Evolutionary conservation across 2,797 vertebrate species (phyloP).

Genomic region (Chiroxiphia lanceolata): DNA sequence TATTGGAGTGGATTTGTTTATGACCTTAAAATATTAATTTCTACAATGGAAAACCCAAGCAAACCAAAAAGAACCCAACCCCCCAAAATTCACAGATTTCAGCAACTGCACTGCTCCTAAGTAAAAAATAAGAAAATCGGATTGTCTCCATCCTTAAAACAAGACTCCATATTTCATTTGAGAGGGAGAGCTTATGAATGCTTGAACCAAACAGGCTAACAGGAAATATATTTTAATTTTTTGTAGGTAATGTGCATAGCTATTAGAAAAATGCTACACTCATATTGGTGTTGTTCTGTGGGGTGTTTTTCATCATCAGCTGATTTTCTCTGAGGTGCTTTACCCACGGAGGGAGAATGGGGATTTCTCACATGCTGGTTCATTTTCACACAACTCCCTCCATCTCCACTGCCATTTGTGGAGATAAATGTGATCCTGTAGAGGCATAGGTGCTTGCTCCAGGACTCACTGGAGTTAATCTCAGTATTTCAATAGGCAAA

Average conservation of each 20-base stretch:
- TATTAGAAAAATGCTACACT: background rate
- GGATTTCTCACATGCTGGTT: background rate
- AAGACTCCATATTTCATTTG: slow-evolving; percentile 15
- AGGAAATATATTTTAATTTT: background rate
- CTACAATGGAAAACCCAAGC: background rate
- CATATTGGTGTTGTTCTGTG: background rate
- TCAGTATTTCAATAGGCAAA: background rate
- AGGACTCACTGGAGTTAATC: background rate
- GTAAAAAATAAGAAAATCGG: slow-evolving; percentile 15
- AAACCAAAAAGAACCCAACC: background rate
- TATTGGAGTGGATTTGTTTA: background rate
- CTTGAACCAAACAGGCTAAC: background rate
- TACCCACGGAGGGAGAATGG: background rate
- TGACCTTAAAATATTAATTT: background rate
- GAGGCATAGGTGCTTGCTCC: background rate
- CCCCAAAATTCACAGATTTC: background rate
- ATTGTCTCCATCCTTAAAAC: slow-evolving; percentile 38
- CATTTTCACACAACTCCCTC: background rate
- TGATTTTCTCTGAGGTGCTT: background rate
- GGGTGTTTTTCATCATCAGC: background rate
- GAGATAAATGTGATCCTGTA: background rate
- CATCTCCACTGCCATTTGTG: background rate
- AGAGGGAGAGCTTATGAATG: slow-evolving; percentile 2
- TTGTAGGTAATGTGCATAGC: background rate
- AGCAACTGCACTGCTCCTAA: background rate